Base-by-base conservation (phyloP, 2,113 vertebrate species). In the Semnornis frantzii region DNA sequence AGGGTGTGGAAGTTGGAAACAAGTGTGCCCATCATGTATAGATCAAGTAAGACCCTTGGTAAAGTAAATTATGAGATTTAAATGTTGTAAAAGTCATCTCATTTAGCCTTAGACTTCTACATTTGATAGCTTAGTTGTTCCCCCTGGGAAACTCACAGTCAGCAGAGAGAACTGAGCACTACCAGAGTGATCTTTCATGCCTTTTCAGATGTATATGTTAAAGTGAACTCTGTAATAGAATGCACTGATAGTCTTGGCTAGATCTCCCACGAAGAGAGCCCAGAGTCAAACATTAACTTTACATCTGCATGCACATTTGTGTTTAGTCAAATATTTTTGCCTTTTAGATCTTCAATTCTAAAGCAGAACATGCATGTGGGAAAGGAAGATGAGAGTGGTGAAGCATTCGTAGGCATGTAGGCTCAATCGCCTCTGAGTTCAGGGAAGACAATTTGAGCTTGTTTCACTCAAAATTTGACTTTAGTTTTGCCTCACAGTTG, bases 1-100 rank as follows among this genome's bases (percentile, higher is more conserved):
- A 59, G 13, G 46, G 10, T 0, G 0, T 23, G 33, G 2, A 30
- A 3, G 2, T 15, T 68, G 71, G 39, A 59, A 42, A 10, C 8
- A 71, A 23, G 21, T 0, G 0, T 58, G 21, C 5, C 7, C 10
- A 19, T 31, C 3, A 3, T 13, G 44, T 52, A 17, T 2, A 71
- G 34, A 15, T 20, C 18, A 33, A n/a, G 18, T 10, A 4, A 80
- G 15, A 5, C 60, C 24, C 48, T 25, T 62, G 59, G 11, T 42
- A 25, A 79, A n/a, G 14, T 4, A 33, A 76, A 66, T 48, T 4
- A 9, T 39, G 18, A 80, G 39, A 65, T 73, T 66, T 70, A 58
- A 48, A 9, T 20, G 7, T 57, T 86, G 30, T 50, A 59, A 83
- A 28, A 50, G 37, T 66, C 2, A 23, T 62, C 21, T 73, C 1